These are phyloP conservation scores for Hanleya hanleyi DNA, from an alignment of 2,888 invertebrate species.

Conservation along the genomic window DNA sequence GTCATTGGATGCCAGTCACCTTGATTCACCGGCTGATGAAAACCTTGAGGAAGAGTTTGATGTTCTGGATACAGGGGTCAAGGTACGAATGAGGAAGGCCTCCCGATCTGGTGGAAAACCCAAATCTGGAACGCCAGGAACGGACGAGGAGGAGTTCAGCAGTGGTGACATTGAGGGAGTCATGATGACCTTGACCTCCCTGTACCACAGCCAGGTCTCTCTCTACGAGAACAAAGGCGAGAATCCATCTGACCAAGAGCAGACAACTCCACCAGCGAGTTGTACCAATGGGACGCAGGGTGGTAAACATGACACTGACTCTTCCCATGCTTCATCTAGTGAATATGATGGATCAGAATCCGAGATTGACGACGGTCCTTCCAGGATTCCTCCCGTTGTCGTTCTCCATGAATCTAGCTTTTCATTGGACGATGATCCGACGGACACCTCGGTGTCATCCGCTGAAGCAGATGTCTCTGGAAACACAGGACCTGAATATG, in stretches of 20 bases:
- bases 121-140: too few species aligned
- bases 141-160: neutral
- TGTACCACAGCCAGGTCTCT: neutral
- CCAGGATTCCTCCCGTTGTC: neutral
- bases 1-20: neutral
- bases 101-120: too few species aligned
- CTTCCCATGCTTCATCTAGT: neutral
- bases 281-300: neutral
- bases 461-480: neutral
- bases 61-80: neutral
- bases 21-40: neutral
- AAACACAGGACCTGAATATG: neutral
- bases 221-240: neutral
- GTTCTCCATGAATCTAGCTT: neutral
- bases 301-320: too few species aligned
- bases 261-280: neutral
- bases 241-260: neutral
- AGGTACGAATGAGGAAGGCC: neutral
- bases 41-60: neutral
- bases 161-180: neutral
- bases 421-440: neutral
- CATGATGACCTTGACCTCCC: neutral
- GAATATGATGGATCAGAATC: neutral
- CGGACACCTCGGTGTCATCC: neutral
- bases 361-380: neutral